Evolutionary conservation across 2,113 vertebrate genomes (phyloP), one percentile per base, ranked within the genome.

Genomic region (Sterrhoptilus dennistouni): DNA sequence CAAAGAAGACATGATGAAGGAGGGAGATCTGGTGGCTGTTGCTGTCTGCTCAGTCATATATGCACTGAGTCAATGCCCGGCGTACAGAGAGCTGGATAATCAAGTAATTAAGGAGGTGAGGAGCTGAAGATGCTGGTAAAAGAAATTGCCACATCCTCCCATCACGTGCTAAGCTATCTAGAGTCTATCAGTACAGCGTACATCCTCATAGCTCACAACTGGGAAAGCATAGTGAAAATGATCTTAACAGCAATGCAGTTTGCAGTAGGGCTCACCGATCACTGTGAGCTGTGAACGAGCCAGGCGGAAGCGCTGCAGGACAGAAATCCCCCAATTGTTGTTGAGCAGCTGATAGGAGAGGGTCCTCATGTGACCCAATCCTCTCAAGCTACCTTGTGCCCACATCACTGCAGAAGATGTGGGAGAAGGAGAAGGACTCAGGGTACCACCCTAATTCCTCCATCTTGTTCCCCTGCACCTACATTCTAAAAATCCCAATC

Each of bases 51-150:
- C 14, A 38, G 27, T 52, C 36, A 29, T 23, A 50, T 12, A 52
- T 31, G 35, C 0, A 6, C 36, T 3, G 2, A 70, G 31, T 21
- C 27, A 38, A 38, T 27, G 35, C 59, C n/a, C 0, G 1, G 14
- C 3, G 2, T 70, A 36, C n/a, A 6, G 8, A 36, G 14, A 50
- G 47, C 14, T 23, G 17, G 20, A 70, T 35, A 31, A 23, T 17
- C 36, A 38, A 38, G 20, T 38, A 52, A 52, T 23, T 23, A 31
- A 52, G 29, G 20, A 70, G 36, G 27, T 16, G 20, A 69, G n/a
- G 25, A 50, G 7, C 13, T 38, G 28, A 23, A 16, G n/a, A 59
- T 4, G 9, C 13, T 59, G 16, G 56, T 35, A 24, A 59, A 36
- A 59, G n/a, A 35, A 59, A 59, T 23, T 2, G 4, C 47, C 35